Conservation (phyloP, 2,888 invertebrate genomes). For the Pegoplata infirma region DNA sequence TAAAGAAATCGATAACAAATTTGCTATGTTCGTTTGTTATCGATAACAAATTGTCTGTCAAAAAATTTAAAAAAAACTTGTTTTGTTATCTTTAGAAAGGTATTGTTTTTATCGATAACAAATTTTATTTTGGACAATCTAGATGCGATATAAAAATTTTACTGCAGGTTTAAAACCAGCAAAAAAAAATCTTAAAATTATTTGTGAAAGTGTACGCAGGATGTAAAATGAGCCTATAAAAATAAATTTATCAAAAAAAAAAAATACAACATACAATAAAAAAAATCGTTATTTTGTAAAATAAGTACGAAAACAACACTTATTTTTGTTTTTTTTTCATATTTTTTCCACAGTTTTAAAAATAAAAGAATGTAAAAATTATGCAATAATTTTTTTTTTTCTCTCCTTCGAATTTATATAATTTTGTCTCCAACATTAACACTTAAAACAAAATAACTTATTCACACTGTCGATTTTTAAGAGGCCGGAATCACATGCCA, state of each 20-base stretch:
- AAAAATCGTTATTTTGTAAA: background rate
- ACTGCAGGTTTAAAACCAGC: background rate
- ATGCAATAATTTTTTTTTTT: conserved; percentile 13
- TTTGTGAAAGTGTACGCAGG: conserved; percentile 9
- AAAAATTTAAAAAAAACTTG: no score
- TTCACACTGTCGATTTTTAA: conserved; percentile 35
- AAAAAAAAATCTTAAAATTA: background rate
- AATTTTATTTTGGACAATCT: background rate
- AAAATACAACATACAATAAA: background rate
- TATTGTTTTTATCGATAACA: no score
- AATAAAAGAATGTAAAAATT: conserved; percentile 23
- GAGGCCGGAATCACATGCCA: conserved; percentile 13
- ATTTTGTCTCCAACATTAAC: conserved; percentile 18
- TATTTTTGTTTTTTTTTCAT: background rate
- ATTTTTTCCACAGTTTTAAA: no score
- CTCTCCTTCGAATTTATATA: background rate
- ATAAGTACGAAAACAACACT: background rate
- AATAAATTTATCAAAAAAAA: conserved; percentile 22
- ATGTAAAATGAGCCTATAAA: conserved; percentile 33
- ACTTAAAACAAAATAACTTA: conserved; percentile 49
- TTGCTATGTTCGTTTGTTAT: no score
- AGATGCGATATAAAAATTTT: background rate
- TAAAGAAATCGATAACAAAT: no score
- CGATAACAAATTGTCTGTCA: no score
- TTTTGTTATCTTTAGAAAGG: no score